Base-by-base conservation (phyloP, 2,888 invertebrate genomes). In the Drosophila testacea region DNA sequence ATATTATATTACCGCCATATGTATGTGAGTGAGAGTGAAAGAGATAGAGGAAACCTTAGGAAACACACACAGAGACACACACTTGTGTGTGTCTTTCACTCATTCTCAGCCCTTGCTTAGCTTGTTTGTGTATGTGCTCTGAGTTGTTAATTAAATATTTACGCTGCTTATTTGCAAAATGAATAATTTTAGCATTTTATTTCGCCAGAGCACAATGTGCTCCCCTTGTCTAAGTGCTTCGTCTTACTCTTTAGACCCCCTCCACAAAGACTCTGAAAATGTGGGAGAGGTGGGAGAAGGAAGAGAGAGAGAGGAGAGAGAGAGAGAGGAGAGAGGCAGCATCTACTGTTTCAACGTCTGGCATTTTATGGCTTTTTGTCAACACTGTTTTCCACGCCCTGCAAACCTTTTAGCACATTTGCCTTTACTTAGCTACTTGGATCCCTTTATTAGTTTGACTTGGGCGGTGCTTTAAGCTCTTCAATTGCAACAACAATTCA, bases 111-210 rank as follows among this genome's bases (percentile, higher is more conserved):
- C 16, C 16, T 41, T 54, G 39, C 41, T 30, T 32, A 11, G 54
- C 32, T 30, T 46, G 39, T 32, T 30, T 63, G 65, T 79, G 73
- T 16, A 16, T 74, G 68, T 72, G 66, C 68, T 79, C 77, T 72
- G 81, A 80, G 83, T 84, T 89, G 85, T 82, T 88, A 90, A 88
- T 88, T 88, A 88, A 88, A 90, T 90, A 90, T 88, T 88, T 88
- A 88, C 85, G 71, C 78, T 87, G 88, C 89, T 83, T 89, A 90
- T 90, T 88, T 89, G 88, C 90, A 81, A 84, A 84, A 89, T 88
- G 88, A 89, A 87, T 90, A 89, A 89, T 87, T 88, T 88, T 72
- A 80, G 89, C 84, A 84, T 89, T 84, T 84, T 87, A 83, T 87
- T 89, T 79, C 74, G 69, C 68, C 67, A 72, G 73, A 72, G 67